These are phyloP conservation scores for Sturnus vulgaris DNA, from an alignment of 2,113 vertebrate species.

Conservation along the genomic window DNA sequence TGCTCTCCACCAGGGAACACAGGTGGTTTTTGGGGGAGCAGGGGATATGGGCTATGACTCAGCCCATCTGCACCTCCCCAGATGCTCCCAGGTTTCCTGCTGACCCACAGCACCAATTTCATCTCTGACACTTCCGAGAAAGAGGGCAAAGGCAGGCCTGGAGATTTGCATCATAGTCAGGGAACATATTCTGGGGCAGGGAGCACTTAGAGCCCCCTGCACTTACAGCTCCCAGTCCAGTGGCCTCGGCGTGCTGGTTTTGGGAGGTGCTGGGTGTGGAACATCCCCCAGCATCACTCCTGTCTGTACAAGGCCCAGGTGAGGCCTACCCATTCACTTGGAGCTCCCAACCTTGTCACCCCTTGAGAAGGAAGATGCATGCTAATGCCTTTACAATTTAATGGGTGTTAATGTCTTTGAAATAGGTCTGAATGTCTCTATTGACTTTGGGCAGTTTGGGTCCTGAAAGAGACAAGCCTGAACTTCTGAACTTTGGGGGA, in stretches of 20 bases:
- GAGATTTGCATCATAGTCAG: accelerated
- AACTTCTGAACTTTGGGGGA: not conserved
- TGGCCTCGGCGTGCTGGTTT: accelerated
- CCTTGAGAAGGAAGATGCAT: not conserved
- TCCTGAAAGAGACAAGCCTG: not conserved
- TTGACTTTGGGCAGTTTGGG: not conserved
- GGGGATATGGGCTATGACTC: not conserved
- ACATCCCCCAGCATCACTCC: accelerated
- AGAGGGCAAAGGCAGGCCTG: accelerated
- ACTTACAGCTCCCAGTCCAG: not conserved
- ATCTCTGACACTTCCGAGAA: not conserved
- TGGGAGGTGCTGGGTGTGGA: not conserved
- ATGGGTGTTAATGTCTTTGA: not conserved
- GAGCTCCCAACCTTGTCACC: not conserved
- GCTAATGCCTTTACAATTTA: too few species aligned
- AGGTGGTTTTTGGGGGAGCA: not conserved
- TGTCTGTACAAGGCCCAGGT: accelerated
- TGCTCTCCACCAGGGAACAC: not conserved
- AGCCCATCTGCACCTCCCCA: accelerated
- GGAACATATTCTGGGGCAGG: not conserved
- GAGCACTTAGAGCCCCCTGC: not conserved
- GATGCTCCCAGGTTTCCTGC: not conserved
- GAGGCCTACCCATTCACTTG: not conserved
- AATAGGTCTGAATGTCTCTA: not conserved
- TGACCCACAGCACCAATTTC: not conserved